These are phyloP conservation scores for Neopelma chrysocephalum DNA, from an alignment of 2,797 vertebrate genomes.

Conservation along the genomic window DNA sequence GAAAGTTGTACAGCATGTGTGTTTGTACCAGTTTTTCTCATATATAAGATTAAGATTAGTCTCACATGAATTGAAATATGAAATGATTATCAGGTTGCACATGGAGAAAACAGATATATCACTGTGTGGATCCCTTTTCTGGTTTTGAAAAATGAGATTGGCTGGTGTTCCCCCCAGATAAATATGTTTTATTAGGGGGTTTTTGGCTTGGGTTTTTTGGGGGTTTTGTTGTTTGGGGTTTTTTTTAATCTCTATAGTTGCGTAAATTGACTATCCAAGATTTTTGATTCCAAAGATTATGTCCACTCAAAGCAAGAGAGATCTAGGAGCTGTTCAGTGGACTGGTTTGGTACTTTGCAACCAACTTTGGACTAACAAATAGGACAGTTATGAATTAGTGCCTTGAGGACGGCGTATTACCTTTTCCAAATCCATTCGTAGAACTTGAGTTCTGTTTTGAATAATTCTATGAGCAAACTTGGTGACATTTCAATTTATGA, in stretches of 20 bases:
- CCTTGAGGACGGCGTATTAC: rapidly evolving
- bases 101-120: not conserved
- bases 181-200: not conserved
- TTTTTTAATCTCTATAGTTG: not conserved
- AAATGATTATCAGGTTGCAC: not conserved
- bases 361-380: not conserved
- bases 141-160: not conserved
- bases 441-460: not conserved
- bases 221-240: not conserved
- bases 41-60: not conserved
- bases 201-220: not conserved
- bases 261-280: not conserved
- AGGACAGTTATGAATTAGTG: not conserved
- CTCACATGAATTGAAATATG: not conserved
- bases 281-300: not conserved
- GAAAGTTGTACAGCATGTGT: not conserved
- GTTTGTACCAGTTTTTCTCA: not conserved
- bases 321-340: not conserved
- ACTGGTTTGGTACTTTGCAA: not conserved
- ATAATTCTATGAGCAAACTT: not conserved
- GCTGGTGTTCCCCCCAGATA: not conserved
- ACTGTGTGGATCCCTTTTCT: not conserved
- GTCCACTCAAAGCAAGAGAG: not conserved
- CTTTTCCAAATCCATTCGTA: not conserved
- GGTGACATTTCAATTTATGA: not conserved